Evolutionary conservation across 1,140 invertebrate genomes (phyloP), one percentile per base, ranked within the genome.

Genomic region (Bombus balteatus): DNA sequence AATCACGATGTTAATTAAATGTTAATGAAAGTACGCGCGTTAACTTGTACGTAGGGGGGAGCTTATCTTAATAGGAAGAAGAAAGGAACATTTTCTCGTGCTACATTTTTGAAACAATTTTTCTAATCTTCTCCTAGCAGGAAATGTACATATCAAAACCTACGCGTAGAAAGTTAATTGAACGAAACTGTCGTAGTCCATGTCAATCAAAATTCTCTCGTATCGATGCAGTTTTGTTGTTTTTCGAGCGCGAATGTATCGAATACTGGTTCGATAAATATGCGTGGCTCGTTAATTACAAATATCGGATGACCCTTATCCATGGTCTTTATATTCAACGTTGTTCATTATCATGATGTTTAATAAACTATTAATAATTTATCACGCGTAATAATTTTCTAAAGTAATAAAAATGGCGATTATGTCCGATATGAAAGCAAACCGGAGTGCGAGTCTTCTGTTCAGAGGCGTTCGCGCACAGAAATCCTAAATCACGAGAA

Each of bases 401-500:
- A 13, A 59, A 79, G 43, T 71, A 68, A 79, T 71, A 43, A 59
- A 84, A 71, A 8, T 59, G 37, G 28, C n/a, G 37, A 70, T 32
- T 34, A 65, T 34, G 34, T 78, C n/a, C 59, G 25, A 25, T 22
- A 32, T 18, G 34, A 43, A n/a, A 28, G 37, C 8, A 22, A 9
- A 22, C 28, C 6, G 34, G 13, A 25, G 39, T 32, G 18, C 6
- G 12, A 28, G 12, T 10, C 6, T 71, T 68, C 65, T 34, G 41
- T 71, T 43, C 47, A 37, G n/a, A 84, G 75, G n/a, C 43, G 12
- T n/a, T 71, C 75, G 75, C 47, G 65, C n/a, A 59, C 22, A 84
- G 59, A 79, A 70, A 79, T 78, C 57, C 70, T 59, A 79, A 79
- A 59, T 79, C 75, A 71, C 75, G 12, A 47, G 47, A 4, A 32